Evolutionary conservation across 2,797 vertebrate species (phyloP).

Genomic region (Triplophysa yarkandensis): DNA sequence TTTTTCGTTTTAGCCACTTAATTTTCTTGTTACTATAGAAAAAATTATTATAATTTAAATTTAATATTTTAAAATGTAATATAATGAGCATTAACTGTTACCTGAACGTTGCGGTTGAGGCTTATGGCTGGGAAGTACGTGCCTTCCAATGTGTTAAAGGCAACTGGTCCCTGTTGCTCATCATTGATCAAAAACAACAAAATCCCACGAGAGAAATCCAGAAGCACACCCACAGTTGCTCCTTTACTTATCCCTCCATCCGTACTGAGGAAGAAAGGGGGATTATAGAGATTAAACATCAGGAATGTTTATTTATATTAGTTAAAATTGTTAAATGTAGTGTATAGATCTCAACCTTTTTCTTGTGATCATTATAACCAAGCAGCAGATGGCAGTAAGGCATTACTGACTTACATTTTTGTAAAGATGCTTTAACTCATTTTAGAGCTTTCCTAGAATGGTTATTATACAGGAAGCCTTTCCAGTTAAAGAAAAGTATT

Average conservation of each 20-base stretch:
- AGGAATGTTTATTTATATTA: not conserved
- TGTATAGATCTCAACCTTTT: not conserved
- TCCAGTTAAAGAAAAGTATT: not conserved
- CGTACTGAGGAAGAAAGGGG: slow-evolving; percentile 72
- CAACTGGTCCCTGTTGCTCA: slow-evolving; percentile 96
- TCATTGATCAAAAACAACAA: slow-evolving; percentile 96
- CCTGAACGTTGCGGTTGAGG: slow-evolving; percentile 98
- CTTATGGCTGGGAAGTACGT: slow-evolving; percentile 94
- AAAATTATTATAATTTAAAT: too few species aligned
- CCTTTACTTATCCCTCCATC: slow-evolving; percentile 95
- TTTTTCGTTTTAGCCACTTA: too few species aligned
- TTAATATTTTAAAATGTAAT: too few species aligned
- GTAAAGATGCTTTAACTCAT: not conserved
- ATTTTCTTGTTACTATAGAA: not conserved
- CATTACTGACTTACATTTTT: not conserved
- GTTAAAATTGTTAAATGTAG: not conserved
- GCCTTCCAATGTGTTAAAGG: slow-evolving; percentile 92
- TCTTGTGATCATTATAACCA: not conserved
- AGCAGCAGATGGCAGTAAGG: slow-evolving; percentile 34
- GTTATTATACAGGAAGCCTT: not conserved
- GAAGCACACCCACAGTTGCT: slow-evolving; percentile 88
- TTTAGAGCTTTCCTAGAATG: not conserved
- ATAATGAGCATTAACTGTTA: slow-evolving; percentile 66
- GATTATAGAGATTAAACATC: not conserved
- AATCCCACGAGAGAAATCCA: slow-evolving; percentile 89